phyloP scores from a whole-genome alignment of 2,888 invertebrate species.

The Amblyjoppa fuscipennis region DNA sequence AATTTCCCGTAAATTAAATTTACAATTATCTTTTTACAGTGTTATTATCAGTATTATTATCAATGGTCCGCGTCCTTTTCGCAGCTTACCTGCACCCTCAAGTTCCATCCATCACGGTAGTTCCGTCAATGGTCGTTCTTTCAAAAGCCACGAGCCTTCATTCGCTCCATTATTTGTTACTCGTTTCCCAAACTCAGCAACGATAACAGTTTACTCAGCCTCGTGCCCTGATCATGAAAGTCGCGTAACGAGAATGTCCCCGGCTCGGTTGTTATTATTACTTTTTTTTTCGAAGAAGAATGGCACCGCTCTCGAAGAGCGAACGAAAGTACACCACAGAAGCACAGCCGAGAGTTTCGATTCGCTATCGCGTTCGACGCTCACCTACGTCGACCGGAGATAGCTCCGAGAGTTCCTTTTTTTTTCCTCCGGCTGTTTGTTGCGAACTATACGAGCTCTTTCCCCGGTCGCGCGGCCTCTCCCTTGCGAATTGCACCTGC shows the following conservation, averaged over 20 bases:
- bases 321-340: constrained; percentile 65
- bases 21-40: too few species aligned
- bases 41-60: too few species aligned
- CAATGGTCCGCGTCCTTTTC: too few species aligned
- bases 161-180: too few species aligned
- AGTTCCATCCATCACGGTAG: too few species aligned
- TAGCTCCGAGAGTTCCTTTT: constrained; percentile 49
- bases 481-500: constrained; percentile 63
- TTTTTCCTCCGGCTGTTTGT: constrained; percentile 10
- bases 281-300: constrained; percentile 55
- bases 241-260: constrained; percentile 54
- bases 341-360: constrained; percentile 31
- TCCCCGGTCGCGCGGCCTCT: constrained; percentile 53
- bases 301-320: constrained; percentile 59
- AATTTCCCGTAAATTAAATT: too few species aligned
- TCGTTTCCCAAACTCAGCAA: background rate
- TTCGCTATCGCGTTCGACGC: constrained; percentile 62
- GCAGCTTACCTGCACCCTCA: too few species aligned
- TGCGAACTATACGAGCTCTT: constrained; percentile 45
- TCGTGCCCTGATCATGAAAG: constrained; percentile 65
- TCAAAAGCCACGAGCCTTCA: too few species aligned
- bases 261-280: constrained; percentile 48
- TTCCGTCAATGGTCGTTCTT: too few species aligned
- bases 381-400: constrained; percentile 61
- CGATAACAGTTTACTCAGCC: background rate